A percentile compares a stretch with the other conserved stretches of the same genome.
Evolutionary conservation across 2,797 vertebrate genomes (phyloP).

Genomic region (Ispidina lecontei): DNA sequence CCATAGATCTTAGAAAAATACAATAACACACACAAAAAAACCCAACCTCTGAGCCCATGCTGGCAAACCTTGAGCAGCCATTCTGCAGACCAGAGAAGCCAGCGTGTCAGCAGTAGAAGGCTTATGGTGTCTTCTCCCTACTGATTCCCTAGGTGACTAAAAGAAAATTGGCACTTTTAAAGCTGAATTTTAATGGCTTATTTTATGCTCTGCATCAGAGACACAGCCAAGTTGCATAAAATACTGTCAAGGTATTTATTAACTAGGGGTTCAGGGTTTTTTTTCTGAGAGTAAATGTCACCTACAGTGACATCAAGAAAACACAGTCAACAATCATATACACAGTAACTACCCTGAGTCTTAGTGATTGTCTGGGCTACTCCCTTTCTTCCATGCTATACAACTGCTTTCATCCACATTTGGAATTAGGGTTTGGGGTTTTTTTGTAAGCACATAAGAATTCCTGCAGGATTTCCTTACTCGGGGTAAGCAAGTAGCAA

Average conservation of each 20-base stretch:
- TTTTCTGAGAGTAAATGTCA: neutral
- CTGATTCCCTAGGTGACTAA: neutral
- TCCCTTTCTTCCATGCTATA: neutral
- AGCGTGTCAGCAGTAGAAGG: neutral
- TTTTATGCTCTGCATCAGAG: neutral
- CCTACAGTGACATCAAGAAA: neutral
- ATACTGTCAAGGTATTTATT: neutral
- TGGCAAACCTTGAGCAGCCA: neutral
- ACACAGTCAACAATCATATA: neutral
- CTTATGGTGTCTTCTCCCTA: neutral
- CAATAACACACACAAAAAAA: neutral
- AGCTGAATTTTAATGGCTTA: conserved; percentile 5
- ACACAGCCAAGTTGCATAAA: neutral
- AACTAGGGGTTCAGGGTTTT: neutral
- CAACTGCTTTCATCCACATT: neutral
- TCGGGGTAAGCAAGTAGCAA: neutral
- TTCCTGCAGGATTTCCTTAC: neutral
- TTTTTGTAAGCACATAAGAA: neutral
- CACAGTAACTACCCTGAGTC: neutral
- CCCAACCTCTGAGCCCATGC: neutral
- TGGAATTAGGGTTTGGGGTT: neutral
- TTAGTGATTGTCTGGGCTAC: neutral
- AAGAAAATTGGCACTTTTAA: neutral
- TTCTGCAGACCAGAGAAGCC: neutral
- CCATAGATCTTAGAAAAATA: neutral